A percentile compares a stretch with the other conserved stretches of the same genome.
phyloP scores from a whole-genome alignment of 2,113 vertebrate genomes.

The Haliaeetus leucogaster region DNA sequence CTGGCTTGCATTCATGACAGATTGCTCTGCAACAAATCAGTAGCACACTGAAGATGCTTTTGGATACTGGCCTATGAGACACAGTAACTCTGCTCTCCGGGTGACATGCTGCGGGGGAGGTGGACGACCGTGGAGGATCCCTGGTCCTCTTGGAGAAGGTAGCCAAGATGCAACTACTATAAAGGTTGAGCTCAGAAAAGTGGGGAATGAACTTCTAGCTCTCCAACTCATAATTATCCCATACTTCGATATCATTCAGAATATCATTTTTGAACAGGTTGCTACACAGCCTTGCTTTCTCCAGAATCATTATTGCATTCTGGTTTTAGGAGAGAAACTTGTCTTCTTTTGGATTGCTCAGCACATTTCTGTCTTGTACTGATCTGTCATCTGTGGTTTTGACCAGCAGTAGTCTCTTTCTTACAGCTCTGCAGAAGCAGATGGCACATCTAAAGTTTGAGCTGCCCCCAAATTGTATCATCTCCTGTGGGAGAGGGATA shows the following conservation, averaged over 20 bases:
- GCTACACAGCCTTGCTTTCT: background rate
- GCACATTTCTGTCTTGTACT: background rate
- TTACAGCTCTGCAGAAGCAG: background rate
- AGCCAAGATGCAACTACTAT: background rate
- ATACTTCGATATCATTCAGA: background rate
- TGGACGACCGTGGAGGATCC: background rate
- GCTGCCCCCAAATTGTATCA: background rate
- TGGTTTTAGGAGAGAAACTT: background rate
- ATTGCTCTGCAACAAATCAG: background rate
- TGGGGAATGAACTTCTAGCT: background rate
- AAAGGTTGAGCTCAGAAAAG: background rate
- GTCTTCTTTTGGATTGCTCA: background rate
- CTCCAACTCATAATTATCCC: background rate
- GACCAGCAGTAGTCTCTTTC: background rate
- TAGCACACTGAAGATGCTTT: background rate
- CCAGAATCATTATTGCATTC: background rate
- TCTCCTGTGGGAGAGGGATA: background rate
- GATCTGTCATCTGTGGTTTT: background rate
- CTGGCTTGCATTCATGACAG: background rate
- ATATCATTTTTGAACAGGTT: background rate
- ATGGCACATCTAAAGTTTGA: constrained; percentile 3
- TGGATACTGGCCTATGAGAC: background rate
- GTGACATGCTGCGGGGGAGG: background rate
- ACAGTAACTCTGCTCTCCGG: accelerated
- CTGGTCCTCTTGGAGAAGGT: background rate